These are phyloP conservation scores for Aphodius sticticus DNA, from an alignment of 2,888 invertebrate genomes.

Conservation along the genomic window DNA sequence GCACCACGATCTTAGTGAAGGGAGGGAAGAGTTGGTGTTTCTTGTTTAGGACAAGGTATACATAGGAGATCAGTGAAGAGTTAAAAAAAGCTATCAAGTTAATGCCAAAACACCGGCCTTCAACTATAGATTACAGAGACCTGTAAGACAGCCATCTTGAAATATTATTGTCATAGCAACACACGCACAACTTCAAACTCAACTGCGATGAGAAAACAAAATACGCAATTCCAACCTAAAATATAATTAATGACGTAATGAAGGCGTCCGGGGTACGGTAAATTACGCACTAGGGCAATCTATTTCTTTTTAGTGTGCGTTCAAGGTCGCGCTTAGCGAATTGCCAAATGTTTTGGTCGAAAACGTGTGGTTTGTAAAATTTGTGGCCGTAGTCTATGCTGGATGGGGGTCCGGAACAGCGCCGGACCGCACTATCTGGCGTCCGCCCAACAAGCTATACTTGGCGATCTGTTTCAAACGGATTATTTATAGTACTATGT, in stretches of 20 bases:
- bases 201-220: background rate
- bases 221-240: background rate
- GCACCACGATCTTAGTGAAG: too few relatives aligned
- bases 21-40: too few relatives aligned
- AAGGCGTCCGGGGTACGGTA: background rate
- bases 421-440: conserved; percentile 69
- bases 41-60: too few relatives aligned
- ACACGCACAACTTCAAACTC: background rate
- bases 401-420: conserved; percentile 38
- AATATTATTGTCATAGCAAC: background rate
- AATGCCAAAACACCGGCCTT: too few relatives aligned
- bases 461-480: conserved; percentile 78
- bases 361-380: background rate
- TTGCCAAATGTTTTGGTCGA: background rate
- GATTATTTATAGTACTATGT: conserved; percentile 75
- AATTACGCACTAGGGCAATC: background rate
- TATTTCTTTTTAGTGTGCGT: background rate
- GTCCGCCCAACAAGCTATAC: conserved; percentile 84
- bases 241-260: background rate
- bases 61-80: too few relatives aligned
- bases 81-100: too few relatives aligned
- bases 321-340: background rate
- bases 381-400: background rate
- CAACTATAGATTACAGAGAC: background rate
- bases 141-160: background rate